Evolutionary conservation across 2,888 invertebrate genomes (phyloP).

Genomic region (Vanessa cardui): DNA sequence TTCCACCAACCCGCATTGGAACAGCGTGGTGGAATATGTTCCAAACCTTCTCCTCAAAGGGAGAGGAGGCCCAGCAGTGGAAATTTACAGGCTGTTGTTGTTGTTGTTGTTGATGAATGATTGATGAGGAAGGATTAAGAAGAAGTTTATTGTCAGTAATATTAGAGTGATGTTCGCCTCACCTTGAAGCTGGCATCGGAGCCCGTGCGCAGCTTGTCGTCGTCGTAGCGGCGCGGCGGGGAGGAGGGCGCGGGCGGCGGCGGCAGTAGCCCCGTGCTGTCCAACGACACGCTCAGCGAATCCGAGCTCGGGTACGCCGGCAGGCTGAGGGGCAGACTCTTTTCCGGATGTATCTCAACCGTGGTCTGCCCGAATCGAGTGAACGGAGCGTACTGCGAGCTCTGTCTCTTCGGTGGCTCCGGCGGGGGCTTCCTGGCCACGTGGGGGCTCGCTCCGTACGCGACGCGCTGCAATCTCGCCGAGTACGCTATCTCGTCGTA

Average conservation of each 20-base stretch:
- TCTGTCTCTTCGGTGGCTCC: slow-evolving; percentile 90
- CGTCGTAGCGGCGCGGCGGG: slow-evolving; percentile 80
- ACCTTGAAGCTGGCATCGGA: slow-evolving; percentile 94
- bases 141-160: background rate
- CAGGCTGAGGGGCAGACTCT: slow-evolving; percentile 83
- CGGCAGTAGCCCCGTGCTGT: slow-evolving; percentile 85
- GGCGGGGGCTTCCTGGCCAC: slow-evolving; percentile 90
- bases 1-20: too few species aligned
- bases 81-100: too few species aligned
- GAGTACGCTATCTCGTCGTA: slow-evolving; percentile 79
- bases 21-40: too few species aligned
- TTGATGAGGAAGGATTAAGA: background rate
- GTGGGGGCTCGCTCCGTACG: slow-evolving; percentile 87
- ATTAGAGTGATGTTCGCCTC: slow-evolving; percentile 37
- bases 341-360: slow-evolving; percentile 83
- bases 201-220: slow-evolving; percentile 84
- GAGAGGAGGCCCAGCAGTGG: too few species aligned
- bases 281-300: slow-evolving; percentile 84
- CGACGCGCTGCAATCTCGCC: slow-evolving; percentile 77
- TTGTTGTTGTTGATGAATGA: too few species aligned
- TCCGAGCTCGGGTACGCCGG: slow-evolving; percentile 86
- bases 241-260: slow-evolving; percentile 86
- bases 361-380: slow-evolving; percentile 82
- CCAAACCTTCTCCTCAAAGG: too few species aligned
- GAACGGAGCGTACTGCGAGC: slow-evolving; percentile 79